These are phyloP conservation scores for Periplaneta americana DNA, from an alignment of 1,140 invertebrate genomes.

Conservation along the genomic window DNA sequence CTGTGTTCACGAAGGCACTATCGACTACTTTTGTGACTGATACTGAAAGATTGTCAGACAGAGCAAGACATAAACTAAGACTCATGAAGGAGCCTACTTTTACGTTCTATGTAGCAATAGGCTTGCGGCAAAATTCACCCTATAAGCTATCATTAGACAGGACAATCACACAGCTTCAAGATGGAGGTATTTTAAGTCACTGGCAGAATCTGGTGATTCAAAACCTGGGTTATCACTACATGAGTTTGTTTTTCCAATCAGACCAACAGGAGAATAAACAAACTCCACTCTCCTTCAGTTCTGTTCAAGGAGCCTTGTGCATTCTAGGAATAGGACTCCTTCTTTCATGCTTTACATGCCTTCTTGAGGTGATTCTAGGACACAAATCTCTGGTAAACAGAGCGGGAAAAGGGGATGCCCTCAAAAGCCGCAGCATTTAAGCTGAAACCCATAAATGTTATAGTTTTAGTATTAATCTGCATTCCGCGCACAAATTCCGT, in stretches of 20 bases:
- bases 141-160: background rate
- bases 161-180: background rate
- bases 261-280: background rate
- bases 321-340: background rate
- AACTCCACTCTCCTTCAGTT: background rate
- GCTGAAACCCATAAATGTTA: too few relatives aligned
- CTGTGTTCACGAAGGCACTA: background rate
- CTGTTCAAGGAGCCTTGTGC: background rate
- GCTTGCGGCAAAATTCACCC: background rate
- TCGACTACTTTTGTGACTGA: background rate
- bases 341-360: background rate
- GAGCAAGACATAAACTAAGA: background rate
- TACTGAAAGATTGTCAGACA: background rate
- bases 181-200: background rate
- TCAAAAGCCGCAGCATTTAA: too few relatives aligned
- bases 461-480: too few relatives aligned
- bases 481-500: too few relatives aligned
- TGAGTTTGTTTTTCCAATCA: background rate
- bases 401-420: too few relatives aligned
- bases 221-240: background rate
- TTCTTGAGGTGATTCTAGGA: background rate
- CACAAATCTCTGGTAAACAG: too few relatives aligned
- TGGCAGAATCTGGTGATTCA: background rate
- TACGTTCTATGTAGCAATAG: background rate
- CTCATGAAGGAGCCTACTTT: background rate